phyloP scores from a whole-genome alignment of 2,888 invertebrate genomes.

The Steinernema carpocapsae region DNA sequence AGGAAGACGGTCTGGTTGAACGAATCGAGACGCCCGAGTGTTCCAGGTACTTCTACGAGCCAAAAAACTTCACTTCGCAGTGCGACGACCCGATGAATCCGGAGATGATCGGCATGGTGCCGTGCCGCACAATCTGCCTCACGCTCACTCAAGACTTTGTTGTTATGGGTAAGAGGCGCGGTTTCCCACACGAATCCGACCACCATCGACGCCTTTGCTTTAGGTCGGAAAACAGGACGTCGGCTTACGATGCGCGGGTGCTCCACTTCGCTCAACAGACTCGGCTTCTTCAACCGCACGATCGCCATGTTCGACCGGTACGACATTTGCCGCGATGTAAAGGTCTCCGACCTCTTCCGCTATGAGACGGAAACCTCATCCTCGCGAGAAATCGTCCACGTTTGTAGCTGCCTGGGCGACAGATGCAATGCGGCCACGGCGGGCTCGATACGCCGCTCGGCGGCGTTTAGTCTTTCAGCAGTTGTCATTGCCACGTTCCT shows the following conservation, averaged over 20 bases:
- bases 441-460: neutral
- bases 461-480: slow-evolving; percentile 18
- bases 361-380: slow-evolving; percentile 49
- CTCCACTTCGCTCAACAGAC: slow-evolving; percentile 56
- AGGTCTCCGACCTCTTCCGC: slow-evolving; percentile 64
- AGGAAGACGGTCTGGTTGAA: slow-evolving; percentile 38
- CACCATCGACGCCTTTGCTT: neutral
- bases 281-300: slow-evolving; percentile 65
- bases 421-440: slow-evolving; percentile 44
- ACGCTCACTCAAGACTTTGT: slow-evolving; percentile 65
- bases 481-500: slow-evolving; percentile 16
- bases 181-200: neutral
- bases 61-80: slow-evolving; percentile 63
- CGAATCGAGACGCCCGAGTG: slow-evolving; percentile 31
- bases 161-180: slow-evolving; percentile 57
- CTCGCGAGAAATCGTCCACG: slow-evolving; percentile 33
- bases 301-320: slow-evolving; percentile 65
- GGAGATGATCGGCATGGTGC: slow-evolving; percentile 47
- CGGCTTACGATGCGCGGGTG: slow-evolving; percentile 66
- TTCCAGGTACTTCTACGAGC: slow-evolving; percentile 61
- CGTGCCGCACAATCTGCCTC: slow-evolving; percentile 66
- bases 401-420: slow-evolving; percentile 67
- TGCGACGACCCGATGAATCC: slow-evolving; percentile 62
- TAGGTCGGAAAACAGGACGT: slow-evolving; percentile 66
- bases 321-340: slow-evolving; percentile 66